Conservation (phyloP, 2,888 invertebrate genomes). For the Tipula vernalis region DNA sequence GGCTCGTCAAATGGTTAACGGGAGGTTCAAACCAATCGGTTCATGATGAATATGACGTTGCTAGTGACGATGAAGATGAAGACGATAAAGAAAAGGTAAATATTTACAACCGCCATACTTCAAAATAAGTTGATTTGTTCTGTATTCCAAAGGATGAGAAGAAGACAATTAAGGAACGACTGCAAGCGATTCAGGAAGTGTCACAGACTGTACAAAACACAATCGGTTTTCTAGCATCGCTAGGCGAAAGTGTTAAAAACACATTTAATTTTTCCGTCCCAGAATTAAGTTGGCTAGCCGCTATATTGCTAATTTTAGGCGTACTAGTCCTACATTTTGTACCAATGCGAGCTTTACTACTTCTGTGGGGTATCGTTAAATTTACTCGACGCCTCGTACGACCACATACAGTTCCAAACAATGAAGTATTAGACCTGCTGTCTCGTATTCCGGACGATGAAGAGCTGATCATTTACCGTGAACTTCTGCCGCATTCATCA, state of each 20-base stretch:
- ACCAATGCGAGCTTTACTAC: conserved; percentile 76
- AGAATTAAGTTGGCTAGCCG: conserved; percentile 86
- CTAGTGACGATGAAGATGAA: conserved; percentile 77
- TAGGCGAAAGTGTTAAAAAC: conserved; percentile 89
- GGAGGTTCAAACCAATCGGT: conserved; percentile 37
- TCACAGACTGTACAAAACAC: conserved; percentile 94
- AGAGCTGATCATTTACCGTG: conserved; percentile 41
- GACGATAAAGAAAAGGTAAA: conserved; percentile 68
- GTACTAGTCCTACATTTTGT: conserved; percentile 74
- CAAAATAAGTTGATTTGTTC: neutral
- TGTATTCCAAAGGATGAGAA: conserved; percentile 58
- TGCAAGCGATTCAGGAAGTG: conserved; percentile 94
- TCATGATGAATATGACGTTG: conserved; percentile 52
- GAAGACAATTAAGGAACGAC: conserved; percentile 82
- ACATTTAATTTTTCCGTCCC: conserved; percentile 95
- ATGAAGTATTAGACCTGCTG: conserved; percentile 88
- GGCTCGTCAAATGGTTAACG: conserved; percentile 32
- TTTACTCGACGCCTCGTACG: conserved; percentile 85
- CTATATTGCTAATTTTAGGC: conserved; percentile 59
- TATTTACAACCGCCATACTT: neutral
- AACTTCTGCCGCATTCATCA: conserved; percentile 14
- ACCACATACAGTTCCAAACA: conserved; percentile 92
- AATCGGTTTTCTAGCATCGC: conserved; percentile 85
- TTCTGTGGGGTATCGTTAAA: conserved; percentile 93
- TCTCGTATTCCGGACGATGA: conserved; percentile 92